Conservation (phyloP, 1,140 invertebrate genomes). For the Drosophila sturtevanti region DNA sequence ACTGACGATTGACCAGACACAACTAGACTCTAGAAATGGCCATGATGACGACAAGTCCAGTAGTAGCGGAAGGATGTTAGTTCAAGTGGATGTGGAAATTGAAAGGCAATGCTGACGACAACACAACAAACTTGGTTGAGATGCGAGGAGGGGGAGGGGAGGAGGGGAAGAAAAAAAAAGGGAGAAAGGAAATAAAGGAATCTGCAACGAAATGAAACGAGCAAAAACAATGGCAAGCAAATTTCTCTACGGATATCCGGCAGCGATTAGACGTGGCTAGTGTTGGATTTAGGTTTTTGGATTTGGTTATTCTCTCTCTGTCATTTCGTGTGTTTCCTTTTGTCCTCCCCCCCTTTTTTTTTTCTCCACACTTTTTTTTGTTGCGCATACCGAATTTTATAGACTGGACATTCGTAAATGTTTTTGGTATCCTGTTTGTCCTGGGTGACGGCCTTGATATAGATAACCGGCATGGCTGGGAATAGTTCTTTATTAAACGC, state of each 20-base stretch:
- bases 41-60: constrained; percentile 60
- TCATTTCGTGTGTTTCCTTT: constrained; percentile 2
- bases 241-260: constrained; percentile 70
- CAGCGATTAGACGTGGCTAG: constrained; percentile 57
- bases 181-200: constrained; percentile 33
- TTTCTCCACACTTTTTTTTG: too few relatives aligned
- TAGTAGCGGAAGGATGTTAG: constrained; percentile 74
- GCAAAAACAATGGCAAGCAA: constrained; percentile 75
- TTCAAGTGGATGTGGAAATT: constrained; percentile 78
- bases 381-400: constrained; percentile 90
- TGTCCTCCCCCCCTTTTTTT: background rate
- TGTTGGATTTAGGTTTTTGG: background rate
- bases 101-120: constrained; percentile 78
- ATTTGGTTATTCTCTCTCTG: background rate
- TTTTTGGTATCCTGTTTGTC: constrained; percentile 95
- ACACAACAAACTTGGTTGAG: constrained; percentile 66
- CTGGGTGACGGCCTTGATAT: constrained; percentile 92
- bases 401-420: constrained; percentile 96
- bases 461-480: constrained; percentile 95
- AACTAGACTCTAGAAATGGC: constrained; percentile 31
- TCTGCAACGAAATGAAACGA: constrained; percentile 47
- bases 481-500: constrained; percentile 95
- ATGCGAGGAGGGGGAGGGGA: too few relatives aligned
- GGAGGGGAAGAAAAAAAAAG: constrained; percentile 15
- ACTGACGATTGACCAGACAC: constrained; percentile 48